These are phyloP conservation scores for Coleophora deauratella DNA, from an alignment of 2,888 invertebrate species.

Conservation along the genomic window DNA sequence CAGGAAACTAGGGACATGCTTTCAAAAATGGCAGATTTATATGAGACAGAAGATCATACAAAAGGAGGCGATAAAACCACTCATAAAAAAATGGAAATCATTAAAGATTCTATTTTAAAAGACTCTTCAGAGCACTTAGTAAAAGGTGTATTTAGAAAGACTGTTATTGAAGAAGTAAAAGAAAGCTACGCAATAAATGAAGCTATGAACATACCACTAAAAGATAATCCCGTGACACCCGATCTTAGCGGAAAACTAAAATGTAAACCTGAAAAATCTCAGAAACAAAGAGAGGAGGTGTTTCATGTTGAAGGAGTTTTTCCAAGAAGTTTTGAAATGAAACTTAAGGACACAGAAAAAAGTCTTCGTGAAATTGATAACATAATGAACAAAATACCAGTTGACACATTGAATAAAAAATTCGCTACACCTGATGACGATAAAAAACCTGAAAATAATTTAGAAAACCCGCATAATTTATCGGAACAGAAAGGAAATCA, in stretches of 20 bases:
- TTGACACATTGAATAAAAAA: not conserved
- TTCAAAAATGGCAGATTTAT: slow-evolving; percentile 45
- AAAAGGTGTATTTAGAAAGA: slow-evolving; percentile 34
- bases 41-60: slow-evolving; percentile 32
- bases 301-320: slow-evolving; percentile 29
- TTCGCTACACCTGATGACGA: not conserved
- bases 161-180: slow-evolving; percentile 40
- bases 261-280: slow-evolving; percentile 2
- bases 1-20: slow-evolving; percentile 62
- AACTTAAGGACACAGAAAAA: slow-evolving; percentile 48
- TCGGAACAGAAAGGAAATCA: not conserved
- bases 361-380: slow-evolving; percentile 40
- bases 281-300: slow-evolving; percentile 18
- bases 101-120: slow-evolving; percentile 36
- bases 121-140: slow-evolving; percentile 43
- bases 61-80: slow-evolving; percentile 12
- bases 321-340: slow-evolving; percentile 41
- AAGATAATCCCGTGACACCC: slow-evolving; percentile 37
- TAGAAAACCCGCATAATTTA: not conserved
- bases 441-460: not conserved
- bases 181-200: slow-evolving; percentile 52
- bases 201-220: slow-evolving; percentile 48
- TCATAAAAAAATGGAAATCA: slow-evolving; percentile 17
- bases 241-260: slow-evolving; percentile 27
- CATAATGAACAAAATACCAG: slow-evolving; percentile 15